These are phyloP conservation scores for Leptinotarsa lineolata DNA, from an alignment of 1,140 invertebrate genomes.

Conservation along the genomic window DNA sequence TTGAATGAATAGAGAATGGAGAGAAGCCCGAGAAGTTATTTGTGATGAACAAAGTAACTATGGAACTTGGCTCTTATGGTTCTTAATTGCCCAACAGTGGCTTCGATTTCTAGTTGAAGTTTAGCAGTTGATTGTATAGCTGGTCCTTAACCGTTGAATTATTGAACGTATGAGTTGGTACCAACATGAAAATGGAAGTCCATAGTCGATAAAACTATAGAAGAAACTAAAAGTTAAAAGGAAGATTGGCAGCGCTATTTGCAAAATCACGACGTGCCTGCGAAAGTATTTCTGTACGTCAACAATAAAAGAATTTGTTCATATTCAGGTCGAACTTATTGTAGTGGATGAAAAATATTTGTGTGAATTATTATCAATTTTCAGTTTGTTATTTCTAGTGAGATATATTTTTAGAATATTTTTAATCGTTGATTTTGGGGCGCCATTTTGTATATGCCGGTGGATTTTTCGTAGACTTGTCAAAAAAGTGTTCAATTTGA, in stretches of 20 bases:
- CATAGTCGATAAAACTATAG: too few relatives aligned
- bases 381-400: slow-evolving; percentile 19
- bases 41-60: too few relatives aligned
- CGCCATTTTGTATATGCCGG: slow-evolving; percentile 56
- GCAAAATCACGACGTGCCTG: slow-evolving; percentile 55
- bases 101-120: too few relatives aligned
- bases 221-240: background rate
- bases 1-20: too few relatives aligned
- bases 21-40: too few relatives aligned
- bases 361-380: slow-evolving; percentile 25
- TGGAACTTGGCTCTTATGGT: too few relatives aligned
- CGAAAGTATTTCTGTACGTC: slow-evolving; percentile 52
- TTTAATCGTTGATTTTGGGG: slow-evolving; percentile 51
- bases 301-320: slow-evolving; percentile 50
- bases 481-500: slow-evolving; percentile 37
- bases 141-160: too few relatives aligned
- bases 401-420: slow-evolving; percentile 44
- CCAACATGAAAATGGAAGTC: too few relatives aligned
- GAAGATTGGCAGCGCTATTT: slow-evolving; percentile 43
- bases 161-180: too few relatives aligned
- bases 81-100: too few relatives aligned
- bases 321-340: slow-evolving; percentile 39
- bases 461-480: slow-evolving; percentile 49
- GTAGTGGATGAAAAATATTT: slow-evolving; percentile 32
- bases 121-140: too few relatives aligned